Base-by-base conservation (phyloP, 2,797 vertebrate genomes). In the Xiphorhynchus erythropygius region DNA sequence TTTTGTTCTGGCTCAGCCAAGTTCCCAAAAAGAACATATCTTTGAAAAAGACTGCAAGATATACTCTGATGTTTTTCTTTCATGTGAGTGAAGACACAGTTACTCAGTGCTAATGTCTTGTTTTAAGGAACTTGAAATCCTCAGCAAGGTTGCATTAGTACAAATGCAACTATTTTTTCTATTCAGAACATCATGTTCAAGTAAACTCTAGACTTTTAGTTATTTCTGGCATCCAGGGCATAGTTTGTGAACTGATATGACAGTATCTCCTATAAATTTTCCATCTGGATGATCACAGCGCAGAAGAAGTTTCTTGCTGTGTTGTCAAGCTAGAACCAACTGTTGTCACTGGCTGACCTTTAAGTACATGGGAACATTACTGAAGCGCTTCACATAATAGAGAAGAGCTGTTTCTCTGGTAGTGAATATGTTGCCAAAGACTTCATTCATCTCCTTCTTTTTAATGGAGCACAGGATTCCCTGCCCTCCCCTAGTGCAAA, bases 321-420 rank as follows among this genome's bases (percentile, higher is more conserved):
- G 94, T 85, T 96, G 77, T 93, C 82, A 84, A 92, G 71, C 95
- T 96, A 87, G 84, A 94, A 88, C 92, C 88, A 70, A 89, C 96
- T 97, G 96, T 97, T 98, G 96, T 97, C 91, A 89, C 97, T 98
- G 97, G 96, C 96, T 98, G 97, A 97, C 97, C 98, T 97, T 96
- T 87, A 91, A 97, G 97, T 97, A 97, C 96, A 77, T 98, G 98
- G 98, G 98, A 98, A 98, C 94, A 88, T 94, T 96, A 81, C 94
- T 93, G 71, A 94, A 94, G 89, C 50, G 0, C 93, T 97, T 96
- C 75, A 63, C 81, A 60, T 97, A 96, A 63, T 70, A 77, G 69
- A 94, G 87, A 83, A 89, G 68, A 91, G 60, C 82, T 87, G 56
- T 76, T 89, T 89, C 78, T 86, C 63, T 90, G 87, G 69, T 75